Conservation (phyloP, 2,113 vertebrate species). For the Austrofundulus limnaeus region DNA sequence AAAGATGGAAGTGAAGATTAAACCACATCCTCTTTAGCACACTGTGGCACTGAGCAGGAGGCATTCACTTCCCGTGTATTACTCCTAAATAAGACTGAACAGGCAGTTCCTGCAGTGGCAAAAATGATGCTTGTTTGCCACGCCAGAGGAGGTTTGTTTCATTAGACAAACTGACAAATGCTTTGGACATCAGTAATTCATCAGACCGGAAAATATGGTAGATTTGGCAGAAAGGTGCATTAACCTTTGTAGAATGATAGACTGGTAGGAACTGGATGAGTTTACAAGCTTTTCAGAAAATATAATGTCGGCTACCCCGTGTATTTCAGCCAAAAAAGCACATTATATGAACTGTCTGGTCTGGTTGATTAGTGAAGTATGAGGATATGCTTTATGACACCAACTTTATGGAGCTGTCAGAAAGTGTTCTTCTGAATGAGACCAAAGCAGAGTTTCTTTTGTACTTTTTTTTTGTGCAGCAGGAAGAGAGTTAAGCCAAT, state of each 20-base stretch:
- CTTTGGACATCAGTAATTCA: slow-evolving; percentile 31
- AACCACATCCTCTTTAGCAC: slow-evolving; percentile 59
- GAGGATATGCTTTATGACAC: slow-evolving; percentile 23
- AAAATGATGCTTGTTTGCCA: slow-evolving; percentile 50
- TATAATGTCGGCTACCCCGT: not conserved
- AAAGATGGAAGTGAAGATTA: slow-evolving; percentile 73
- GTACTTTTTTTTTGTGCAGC: slow-evolving; percentile 34
- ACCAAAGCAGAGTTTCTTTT: slow-evolving; percentile 39
- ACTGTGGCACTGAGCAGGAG: slow-evolving; percentile 51
- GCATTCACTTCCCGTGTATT: slow-evolving; percentile 50
- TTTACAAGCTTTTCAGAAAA: slow-evolving; percentile 20
- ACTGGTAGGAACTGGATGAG: too few relatives aligned
- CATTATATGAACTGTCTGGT: slow-evolving; percentile 1
- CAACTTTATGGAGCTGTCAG: slow-evolving; percentile 22
- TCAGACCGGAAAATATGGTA: slow-evolving; percentile 8
- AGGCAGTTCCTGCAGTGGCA: slow-evolving; percentile 50
- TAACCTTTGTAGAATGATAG: slow-evolving; percentile 1
- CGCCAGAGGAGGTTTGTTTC: slow-evolving; percentile 31
- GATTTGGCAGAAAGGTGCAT: slow-evolving; percentile 11
- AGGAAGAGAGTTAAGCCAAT: slow-evolving; percentile 63
- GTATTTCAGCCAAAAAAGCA: slow-evolving; percentile 1
- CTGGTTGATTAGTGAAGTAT: slow-evolving; percentile 20
- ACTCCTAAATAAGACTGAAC: slow-evolving; percentile 65
- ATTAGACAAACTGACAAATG: slow-evolving; percentile 41
- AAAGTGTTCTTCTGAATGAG: slow-evolving; percentile 28